Percentiles rank a stretch among this genome's conserved stretches.
Evolutionary conservation across 2,888 invertebrate genomes (phyloP).

Genomic region (Leptinotarsa rubiginosa): DNA sequence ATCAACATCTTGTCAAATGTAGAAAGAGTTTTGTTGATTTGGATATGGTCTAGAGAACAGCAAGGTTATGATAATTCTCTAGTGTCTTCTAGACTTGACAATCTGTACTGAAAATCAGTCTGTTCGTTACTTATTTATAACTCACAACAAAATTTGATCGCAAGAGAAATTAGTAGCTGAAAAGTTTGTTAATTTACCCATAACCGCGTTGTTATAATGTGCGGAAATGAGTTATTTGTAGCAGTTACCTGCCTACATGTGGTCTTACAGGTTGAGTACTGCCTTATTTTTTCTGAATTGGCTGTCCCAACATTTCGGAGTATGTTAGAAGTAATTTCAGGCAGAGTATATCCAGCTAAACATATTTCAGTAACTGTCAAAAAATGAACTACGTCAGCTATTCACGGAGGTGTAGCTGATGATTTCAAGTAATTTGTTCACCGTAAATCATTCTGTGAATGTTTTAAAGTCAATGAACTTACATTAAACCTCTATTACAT

Average conservation of each 20-base stretch:
- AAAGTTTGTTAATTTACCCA: not conserved
- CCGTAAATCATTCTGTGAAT: too few relatives aligned
- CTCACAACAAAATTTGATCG: too few relatives aligned
- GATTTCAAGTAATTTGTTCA: not conserved
- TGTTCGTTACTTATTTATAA: too few relatives aligned
- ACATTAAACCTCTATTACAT: too few relatives aligned
- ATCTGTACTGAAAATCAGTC: too few relatives aligned
- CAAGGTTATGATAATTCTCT: too few relatives aligned
- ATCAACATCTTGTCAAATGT: too few relatives aligned
- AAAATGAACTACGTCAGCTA: not conserved
- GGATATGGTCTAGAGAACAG: too few relatives aligned
- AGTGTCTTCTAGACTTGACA: too few relatives aligned
- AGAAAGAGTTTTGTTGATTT: too few relatives aligned
- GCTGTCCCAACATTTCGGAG: not conserved
- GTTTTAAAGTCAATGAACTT: too few relatives aligned
- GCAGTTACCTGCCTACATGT: conserved; percentile 1
- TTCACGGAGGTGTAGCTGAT: not conserved
- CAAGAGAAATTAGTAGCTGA: not conserved
- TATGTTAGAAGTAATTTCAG: not conserved
- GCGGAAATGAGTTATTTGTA: not conserved
- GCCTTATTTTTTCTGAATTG: not conserved
- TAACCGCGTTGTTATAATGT: not conserved
- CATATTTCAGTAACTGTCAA: not conserved
- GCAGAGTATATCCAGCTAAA: not conserved
- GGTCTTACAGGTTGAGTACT: not conserved